Evolutionary conservation across 2,888 invertebrate genomes (phyloP).

Genomic region (Leptarthrus brevirostris): DNA sequence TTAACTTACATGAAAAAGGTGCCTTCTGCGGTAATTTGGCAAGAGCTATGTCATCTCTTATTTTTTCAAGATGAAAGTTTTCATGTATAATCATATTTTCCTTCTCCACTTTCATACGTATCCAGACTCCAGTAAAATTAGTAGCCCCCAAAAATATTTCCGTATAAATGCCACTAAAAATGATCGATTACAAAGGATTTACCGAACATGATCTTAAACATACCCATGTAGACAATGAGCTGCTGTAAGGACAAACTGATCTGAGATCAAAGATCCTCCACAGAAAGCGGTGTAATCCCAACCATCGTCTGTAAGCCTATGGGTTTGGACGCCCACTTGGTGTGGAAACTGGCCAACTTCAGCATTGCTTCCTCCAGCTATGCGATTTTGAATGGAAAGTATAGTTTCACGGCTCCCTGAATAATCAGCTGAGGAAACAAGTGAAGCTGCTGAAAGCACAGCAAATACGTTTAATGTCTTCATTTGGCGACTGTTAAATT

Average conservation of each 20-base stretch:
- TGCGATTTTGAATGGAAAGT: constrained; percentile 40
- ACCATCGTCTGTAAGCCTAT: background rate
- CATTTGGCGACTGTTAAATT: background rate
- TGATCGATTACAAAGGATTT: background rate
- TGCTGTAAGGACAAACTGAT: constrained; percentile 44
- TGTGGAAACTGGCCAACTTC: constrained; percentile 52
- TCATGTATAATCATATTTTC: constrained; percentile 44
- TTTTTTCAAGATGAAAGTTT: constrained; percentile 14
- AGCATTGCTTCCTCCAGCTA: constrained; percentile 51
- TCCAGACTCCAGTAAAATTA: constrained; percentile 6
- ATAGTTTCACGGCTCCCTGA: too few species aligned
- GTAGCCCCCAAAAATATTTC: constrained; percentile 46
- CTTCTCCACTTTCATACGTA: background rate
- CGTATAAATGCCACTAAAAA: constrained; percentile 1
- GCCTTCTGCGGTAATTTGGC: constrained; percentile 27
- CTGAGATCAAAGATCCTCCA: constrained; percentile 49
- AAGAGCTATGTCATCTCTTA: constrained; percentile 49
- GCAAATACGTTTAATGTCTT: background rate
- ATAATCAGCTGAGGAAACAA: constrained; percentile 31
- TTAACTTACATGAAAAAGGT: constrained; percentile 5
- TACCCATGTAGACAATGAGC: constrained; percentile 48
- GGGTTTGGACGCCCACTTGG: constrained; percentile 44
- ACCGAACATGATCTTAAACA: background rate
- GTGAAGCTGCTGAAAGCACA: background rate
- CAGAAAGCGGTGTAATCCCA: constrained; percentile 24